A percentile compares a stretch with the other conserved stretches of the same genome.
These are phyloP conservation scores for Hozukius guyotensis DNA, from an alignment of 2,797 vertebrate species.

Conservation along the genomic window DNA sequence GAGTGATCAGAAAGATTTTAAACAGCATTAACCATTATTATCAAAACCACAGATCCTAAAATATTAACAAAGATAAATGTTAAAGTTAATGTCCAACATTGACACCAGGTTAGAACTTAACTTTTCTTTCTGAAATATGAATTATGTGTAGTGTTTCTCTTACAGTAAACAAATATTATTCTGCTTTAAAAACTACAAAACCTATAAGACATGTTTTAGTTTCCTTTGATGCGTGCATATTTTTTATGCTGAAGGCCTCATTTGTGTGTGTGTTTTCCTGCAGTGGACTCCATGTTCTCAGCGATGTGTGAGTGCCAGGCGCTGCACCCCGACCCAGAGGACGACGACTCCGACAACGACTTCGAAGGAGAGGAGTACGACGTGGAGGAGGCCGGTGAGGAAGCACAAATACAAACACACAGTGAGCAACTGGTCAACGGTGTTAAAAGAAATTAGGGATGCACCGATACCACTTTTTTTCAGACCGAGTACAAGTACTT, in stretches of 20 bases:
- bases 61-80: neutral
- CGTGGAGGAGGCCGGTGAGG: conserved; percentile 92
- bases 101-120: neutral
- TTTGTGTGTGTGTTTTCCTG: neutral
- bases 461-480: too few relatives aligned
- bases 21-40: neutral
- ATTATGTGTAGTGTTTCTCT: neutral
- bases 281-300: conserved; percentile 96
- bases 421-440: neutral
- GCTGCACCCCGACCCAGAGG: conserved; percentile 94
- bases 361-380: conserved; percentile 96
- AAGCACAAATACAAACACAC: neutral
- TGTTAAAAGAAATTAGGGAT: neutral
- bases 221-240: neutral
- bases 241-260: neutral
- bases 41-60: neutral
- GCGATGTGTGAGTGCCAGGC: conserved; percentile 98
- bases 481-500: too few relatives aligned
- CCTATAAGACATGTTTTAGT: neutral
- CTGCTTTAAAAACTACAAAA: neutral
- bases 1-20: too few relatives aligned
- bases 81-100: neutral
- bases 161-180: neutral
- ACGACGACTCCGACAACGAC: conserved; percentile 91
- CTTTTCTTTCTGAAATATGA: neutral